Conservation (phyloP, 2,113 vertebrate species). For the Rhipidura dahli region DNA sequence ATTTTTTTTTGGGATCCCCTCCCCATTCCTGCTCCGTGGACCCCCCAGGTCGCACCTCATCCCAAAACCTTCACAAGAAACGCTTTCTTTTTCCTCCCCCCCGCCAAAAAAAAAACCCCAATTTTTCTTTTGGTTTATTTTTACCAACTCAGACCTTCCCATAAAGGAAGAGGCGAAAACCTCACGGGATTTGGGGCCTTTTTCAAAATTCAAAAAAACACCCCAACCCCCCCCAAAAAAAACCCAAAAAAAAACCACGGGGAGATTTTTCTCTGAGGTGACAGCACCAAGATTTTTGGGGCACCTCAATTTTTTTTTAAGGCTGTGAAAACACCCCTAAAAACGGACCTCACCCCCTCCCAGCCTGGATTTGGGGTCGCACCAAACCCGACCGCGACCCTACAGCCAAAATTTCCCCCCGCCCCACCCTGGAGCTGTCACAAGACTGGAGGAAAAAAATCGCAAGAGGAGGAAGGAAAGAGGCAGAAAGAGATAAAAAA, state of each 20-base stretch:
- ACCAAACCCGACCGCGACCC: background rate
- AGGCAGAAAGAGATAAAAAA: background rate
- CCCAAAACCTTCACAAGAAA: background rate
- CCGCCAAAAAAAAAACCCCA: too few species aligned
- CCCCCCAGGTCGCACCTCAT: too few species aligned
- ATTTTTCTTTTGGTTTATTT: background rate
- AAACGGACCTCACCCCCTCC: background rate
- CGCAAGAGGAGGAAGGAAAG: background rate
- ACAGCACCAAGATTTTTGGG: background rate
- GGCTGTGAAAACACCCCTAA: background rate
- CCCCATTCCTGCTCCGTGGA: too few species aligned
- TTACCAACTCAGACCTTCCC: background rate
- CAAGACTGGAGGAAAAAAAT: background rate
- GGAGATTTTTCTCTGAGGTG: background rate
- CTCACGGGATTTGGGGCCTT: background rate
- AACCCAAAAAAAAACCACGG: too few species aligned
- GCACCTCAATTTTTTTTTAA: background rate
- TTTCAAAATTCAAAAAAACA: background rate
- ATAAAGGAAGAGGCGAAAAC: background rate
- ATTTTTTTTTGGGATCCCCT: background rate
- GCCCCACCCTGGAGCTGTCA: background rate
- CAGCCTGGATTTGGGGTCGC: background rate
- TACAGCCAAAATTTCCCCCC: background rate
- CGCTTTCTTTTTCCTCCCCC: background rate
- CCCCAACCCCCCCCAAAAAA: too few species aligned